Evolutionary conservation across 2,113 vertebrate species (phyloP).

Genomic region (Catharus minimus): DNA sequence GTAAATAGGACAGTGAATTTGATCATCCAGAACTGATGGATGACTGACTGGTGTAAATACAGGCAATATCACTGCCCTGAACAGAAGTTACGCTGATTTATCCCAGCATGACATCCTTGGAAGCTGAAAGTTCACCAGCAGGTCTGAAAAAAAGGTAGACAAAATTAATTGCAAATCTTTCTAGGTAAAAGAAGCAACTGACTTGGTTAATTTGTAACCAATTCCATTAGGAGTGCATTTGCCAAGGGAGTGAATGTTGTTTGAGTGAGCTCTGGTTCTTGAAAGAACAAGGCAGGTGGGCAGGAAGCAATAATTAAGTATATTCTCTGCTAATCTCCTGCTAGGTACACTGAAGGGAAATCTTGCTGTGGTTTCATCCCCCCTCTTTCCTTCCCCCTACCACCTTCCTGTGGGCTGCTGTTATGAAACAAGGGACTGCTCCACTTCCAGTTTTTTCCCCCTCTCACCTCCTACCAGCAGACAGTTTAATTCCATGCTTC

Average conservation of each 20-base stretch:
- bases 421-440: background rate
- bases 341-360: slow-evolving; percentile 42
- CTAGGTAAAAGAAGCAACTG: background rate
- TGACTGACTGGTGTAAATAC: slow-evolving; percentile 38
- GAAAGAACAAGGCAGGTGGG: slow-evolving; percentile 36
- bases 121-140: background rate
- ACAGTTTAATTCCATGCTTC: slow-evolving; percentile 36
- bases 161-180: background rate
- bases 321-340: slow-evolving; percentile 57
- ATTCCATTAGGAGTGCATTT: slow-evolving; percentile 31
- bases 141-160: background rate
- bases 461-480: background rate
- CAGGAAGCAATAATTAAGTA: slow-evolving; percentile 61
- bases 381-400: background rate
- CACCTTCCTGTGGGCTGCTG: background rate
- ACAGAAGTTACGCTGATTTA: slow-evolving; percentile 20
- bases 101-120: background rate
- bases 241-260: slow-evolving; percentile 24
- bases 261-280: slow-evolving; percentile 38
- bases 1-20: slow-evolving; percentile 24
- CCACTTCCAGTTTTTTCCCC: background rate
- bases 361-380: slow-evolving; percentile 12
- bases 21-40: slow-evolving; percentile 52
- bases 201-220: slow-evolving; percentile 34
- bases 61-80: background rate